Evolutionary conservation across 2,113 vertebrate species (phyloP).

Genomic region (Anolis sagrei): DNA sequence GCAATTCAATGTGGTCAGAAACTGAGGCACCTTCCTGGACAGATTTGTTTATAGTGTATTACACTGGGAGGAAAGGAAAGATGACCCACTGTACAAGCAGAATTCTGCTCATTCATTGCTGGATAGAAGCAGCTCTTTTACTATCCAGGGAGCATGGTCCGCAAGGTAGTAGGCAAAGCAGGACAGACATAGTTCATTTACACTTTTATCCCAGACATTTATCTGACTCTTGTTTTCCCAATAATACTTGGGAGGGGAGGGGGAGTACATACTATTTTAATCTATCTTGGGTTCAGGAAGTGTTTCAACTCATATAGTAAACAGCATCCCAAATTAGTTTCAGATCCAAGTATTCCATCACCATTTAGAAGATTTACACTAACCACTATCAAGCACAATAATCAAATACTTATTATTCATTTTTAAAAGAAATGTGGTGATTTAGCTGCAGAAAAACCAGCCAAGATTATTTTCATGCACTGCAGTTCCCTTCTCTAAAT

Average conservation of each 20-base stretch:
- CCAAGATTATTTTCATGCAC: no score
- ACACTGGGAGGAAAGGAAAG: no score
- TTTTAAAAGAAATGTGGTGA: neutral
- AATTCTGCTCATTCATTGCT: no score
- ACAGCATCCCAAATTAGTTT: neutral
- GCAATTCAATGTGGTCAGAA: no score
- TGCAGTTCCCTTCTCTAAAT: no score
- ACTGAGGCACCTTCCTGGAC: no score
- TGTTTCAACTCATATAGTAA: neutral
- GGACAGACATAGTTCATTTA: neutral
- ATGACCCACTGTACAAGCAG: no score
- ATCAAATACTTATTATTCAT: slow-evolving; percentile 22
- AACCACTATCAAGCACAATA: neutral
- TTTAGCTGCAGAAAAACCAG: no score
- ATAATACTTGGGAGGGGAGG: neutral
- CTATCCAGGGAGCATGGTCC: neutral
- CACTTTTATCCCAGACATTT: neutral
- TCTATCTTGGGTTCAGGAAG: neutral
- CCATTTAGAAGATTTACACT: neutral
- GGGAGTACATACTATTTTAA: neutral
- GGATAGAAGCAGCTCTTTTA: no score
- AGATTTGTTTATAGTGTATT: no score
- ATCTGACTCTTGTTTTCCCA: neutral
- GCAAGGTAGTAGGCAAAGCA: neutral
- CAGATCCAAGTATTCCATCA: neutral